Base-by-base conservation (phyloP, 1,140 invertebrate species). In the Drosophila kikkawai region DNA sequence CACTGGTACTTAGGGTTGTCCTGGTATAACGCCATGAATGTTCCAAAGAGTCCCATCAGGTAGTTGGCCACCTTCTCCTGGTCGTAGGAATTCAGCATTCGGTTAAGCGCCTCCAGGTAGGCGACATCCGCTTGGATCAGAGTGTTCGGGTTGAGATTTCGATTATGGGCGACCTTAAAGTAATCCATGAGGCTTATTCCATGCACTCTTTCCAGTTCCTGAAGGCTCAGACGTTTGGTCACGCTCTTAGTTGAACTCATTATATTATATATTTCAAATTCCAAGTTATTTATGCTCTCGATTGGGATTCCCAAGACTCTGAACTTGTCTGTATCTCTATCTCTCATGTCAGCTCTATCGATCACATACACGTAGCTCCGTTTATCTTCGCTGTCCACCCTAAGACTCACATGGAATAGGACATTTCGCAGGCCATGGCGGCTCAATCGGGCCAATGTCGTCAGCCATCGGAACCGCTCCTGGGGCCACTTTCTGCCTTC, bases 181-280 rank as follows among this genome's bases (percentile, higher is more conserved):
- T n/a, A 57, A 7, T 57, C n/a, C 3, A 12, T 41, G 7, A 57
- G 55, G 15, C 11, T 26, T 41, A 57, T 11, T 29, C 55, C 55
- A 29, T 57, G 4, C 8, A 7, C 13, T 7, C 3, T 13, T 41
- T 41, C 15, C 7, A 57, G 22, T 15, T 57, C 15, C 55, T 5
- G 22, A 26, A 57, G 55, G 12, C 36, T 57, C 7, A 41, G 11
- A 12, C 22, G 22, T 22, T 26, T n/a, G 7, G 0, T n/a, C 2
- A 7, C 15, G 19, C 2, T 3, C 2, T 15, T 5, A 19, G 1
- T 47, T 22, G 45, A 8, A 5, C 3, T 2, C 7, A 0, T 17
- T 15, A 45, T 19, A 7, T 12, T 2, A 3, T 22, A 0, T 7
- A 47, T 3, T 26, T n/a, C 0, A 7, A 0, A 1, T 8, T n/a